Conservation (phyloP, 2,797 vertebrate species). For the Cyclura pinguis region DNA sequence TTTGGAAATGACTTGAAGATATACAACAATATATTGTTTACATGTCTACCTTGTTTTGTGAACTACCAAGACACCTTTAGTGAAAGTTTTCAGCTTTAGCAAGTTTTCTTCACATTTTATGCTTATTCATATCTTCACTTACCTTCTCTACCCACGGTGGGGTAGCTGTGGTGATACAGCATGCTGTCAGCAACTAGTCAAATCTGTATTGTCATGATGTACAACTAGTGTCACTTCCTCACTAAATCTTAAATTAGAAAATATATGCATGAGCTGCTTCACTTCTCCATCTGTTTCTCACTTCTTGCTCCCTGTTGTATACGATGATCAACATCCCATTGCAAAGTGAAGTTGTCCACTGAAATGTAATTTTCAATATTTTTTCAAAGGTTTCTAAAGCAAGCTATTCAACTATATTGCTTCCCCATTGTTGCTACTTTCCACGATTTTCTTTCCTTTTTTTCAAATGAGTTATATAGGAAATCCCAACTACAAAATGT, state of each 20-base stretch:
- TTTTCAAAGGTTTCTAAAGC: background rate
- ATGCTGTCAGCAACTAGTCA: background rate
- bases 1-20: no score
- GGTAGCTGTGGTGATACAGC: background rate
- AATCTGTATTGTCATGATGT: background rate
- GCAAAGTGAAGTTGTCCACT: background rate
- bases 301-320: background rate
- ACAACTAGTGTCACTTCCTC: background rate
- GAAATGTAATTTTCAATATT: background rate
- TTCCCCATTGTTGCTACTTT: background rate
- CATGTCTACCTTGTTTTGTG: background rate
- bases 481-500: background rate
- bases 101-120: background rate
- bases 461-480: background rate
- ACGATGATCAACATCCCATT: background rate
- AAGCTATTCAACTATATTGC: background rate
- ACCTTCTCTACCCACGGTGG: background rate
- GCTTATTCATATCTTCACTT: no score
- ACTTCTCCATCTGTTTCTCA: background rate
- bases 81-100: background rate
- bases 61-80: background rate
- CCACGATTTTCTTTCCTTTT: background rate
- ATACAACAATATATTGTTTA: background rate
- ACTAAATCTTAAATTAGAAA: no score
- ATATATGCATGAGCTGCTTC: background rate